phyloP scores from a whole-genome alignment of 2,113 vertebrate genomes.

The Ivindomyrus marchei region DNA sequence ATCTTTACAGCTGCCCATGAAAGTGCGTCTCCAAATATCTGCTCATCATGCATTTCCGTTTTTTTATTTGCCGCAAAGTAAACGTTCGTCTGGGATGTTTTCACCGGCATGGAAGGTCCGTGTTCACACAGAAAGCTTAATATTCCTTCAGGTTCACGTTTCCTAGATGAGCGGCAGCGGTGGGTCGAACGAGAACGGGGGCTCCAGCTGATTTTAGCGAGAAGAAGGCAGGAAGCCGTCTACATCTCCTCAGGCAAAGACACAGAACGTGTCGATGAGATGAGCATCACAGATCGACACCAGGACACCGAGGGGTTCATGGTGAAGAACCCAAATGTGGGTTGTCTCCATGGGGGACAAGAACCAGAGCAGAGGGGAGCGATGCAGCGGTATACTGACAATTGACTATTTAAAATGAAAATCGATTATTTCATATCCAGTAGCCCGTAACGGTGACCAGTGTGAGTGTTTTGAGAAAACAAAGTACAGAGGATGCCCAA shows the following conservation, averaged over 20 bases:
- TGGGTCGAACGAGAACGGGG: background rate
- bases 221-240: background rate
- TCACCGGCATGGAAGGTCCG: background rate
- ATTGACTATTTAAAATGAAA: background rate
- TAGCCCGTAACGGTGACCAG: background rate
- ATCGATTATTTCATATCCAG: background rate
- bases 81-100: background rate
- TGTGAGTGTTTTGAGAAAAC: background rate
- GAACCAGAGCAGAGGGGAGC: background rate
- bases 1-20: background rate
- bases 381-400: background rate
- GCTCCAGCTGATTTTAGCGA: background rate
- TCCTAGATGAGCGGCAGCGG: background rate
- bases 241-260: background rate
- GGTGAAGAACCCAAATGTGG: background rate
- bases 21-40: background rate
- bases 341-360: background rate
- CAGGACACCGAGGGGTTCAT: background rate
- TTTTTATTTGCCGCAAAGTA: background rate
- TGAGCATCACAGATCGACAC: background rate
- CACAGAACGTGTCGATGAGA: background rate
- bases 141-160: background rate
- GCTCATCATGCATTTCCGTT: background rate
- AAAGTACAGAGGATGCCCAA: background rate
- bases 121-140: background rate